A percentile compares a stretch with the other conserved stretches of the same genome.
Conservation (phyloP, 2,113 vertebrate species). For the Caretta caretta region DNA sequence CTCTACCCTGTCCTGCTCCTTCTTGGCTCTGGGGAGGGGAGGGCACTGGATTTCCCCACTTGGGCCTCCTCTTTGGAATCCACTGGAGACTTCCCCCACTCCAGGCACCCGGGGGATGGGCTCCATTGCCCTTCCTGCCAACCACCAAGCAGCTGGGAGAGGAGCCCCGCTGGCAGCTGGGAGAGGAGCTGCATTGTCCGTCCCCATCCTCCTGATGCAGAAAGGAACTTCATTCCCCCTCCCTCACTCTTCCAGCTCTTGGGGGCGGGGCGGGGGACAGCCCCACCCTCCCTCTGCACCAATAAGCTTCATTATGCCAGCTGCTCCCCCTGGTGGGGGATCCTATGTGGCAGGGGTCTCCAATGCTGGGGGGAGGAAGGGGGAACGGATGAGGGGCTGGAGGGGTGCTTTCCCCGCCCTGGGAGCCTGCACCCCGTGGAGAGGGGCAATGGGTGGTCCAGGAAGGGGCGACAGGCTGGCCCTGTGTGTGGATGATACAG, state of each 20-base stretch:
- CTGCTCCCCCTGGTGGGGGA: not conserved
- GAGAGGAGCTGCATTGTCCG: too few species aligned
- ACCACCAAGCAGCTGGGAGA: too few species aligned
- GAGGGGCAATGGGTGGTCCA: not conserved
- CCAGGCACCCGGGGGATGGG: not conserved
- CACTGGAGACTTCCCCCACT: not conserved
- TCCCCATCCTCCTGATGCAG: too few species aligned
- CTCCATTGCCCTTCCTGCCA: too few species aligned
- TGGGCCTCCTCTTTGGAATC: not conserved
- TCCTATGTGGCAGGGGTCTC: not conserved
- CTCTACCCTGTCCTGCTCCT: too few species aligned
- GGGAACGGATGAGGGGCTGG: too few species aligned
- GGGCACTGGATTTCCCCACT: too few species aligned
- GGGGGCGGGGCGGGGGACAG: too few species aligned
- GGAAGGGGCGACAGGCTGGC: not conserved
- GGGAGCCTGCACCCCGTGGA: not conserved
- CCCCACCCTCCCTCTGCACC: not conserved
- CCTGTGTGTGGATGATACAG: not conserved
- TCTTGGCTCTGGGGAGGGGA: too few species aligned
- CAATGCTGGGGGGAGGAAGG: not conserved
- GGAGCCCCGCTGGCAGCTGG: too few species aligned
- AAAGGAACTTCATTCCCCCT: too few species aligned
- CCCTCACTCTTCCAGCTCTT: not conserved
- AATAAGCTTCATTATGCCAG: too few species aligned
- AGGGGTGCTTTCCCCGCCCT: not conserved